Evolutionary conservation across 1,140 invertebrate species (phyloP).

Genomic region (Sarcophaga peregrina): DNA sequence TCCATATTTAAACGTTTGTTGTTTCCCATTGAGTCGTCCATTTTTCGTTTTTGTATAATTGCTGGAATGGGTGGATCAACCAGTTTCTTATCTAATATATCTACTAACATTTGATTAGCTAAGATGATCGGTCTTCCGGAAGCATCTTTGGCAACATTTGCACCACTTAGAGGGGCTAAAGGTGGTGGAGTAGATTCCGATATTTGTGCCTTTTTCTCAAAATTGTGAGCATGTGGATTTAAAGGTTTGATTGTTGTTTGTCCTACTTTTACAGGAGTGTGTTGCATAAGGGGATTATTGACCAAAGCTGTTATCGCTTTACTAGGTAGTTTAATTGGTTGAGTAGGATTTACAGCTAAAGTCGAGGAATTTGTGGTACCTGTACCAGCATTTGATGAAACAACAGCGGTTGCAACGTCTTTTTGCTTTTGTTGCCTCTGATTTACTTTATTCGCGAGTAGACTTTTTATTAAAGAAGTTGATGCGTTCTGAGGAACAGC

Average conservation of each 20-base stretch:
- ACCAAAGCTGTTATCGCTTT: slow-evolving; percentile 65
- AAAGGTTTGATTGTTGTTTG: slow-evolving; percentile 65
- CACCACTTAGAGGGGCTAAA: slow-evolving; percentile 67
- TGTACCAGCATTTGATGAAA: slow-evolving; percentile 61
- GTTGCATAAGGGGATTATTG: slow-evolving; percentile 67
- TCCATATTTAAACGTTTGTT: slow-evolving; percentile 55
- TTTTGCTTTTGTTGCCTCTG: slow-evolving; percentile 66
- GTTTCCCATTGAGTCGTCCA: slow-evolving; percentile 70
- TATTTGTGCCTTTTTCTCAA: slow-evolving; percentile 56
- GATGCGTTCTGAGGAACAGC: slow-evolving; percentile 42
- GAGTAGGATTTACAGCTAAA: slow-evolving; percentile 28
- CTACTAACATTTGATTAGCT: slow-evolving; percentile 69
- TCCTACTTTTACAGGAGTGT: slow-evolving; percentile 64
- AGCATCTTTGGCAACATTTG: slow-evolving; percentile 58
- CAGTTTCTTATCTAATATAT: slow-evolving; percentile 73
- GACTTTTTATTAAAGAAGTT: slow-evolving; percentile 82
- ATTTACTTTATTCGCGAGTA: slow-evolving; percentile 86
- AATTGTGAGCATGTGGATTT: slow-evolving; percentile 46
- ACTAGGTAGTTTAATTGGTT: slow-evolving; percentile 61
- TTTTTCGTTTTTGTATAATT: slow-evolving; percentile 65
- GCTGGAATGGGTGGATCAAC: slow-evolving; percentile 47
- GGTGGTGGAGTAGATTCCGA: slow-evolving; percentile 68
- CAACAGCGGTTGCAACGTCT: slow-evolving; percentile 61
- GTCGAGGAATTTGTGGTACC: slow-evolving; percentile 64
- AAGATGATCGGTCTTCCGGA: slow-evolving; percentile 67